Evolutionary conservation across 2,888 invertebrate species (phyloP).

Genomic region (Harpalus rubripes): DNA sequence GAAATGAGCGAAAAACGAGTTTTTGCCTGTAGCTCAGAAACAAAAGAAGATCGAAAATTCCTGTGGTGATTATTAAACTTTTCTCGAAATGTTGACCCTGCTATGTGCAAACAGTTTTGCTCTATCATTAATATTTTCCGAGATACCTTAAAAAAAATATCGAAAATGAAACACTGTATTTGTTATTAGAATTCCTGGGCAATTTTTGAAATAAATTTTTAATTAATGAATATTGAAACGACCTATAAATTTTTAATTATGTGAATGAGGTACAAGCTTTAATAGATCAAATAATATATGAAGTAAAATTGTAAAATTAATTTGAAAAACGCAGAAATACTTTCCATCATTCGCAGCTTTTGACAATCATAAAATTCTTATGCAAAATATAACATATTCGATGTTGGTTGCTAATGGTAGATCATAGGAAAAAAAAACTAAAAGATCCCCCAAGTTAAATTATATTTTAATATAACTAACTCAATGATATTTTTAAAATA

Average conservation of each 20-base stretch:
- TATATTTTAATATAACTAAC: conserved; percentile 66
- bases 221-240: no score
- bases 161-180: no score
- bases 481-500: conserved; percentile 66
- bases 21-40: no score
- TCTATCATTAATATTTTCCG: no score
- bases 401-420: conserved; percentile 52
- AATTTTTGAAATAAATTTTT: no score
- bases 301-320: conserved; percentile 16
- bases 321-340: conserved; percentile 2
- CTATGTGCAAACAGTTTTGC: no score
- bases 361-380: conserved; percentile 67
- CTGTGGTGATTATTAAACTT: no score
- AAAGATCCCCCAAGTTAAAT: conserved; percentile 58
- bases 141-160: no score
- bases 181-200: no score
- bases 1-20: no score
- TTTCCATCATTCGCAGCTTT: conserved; percentile 60
- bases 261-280: conserved; percentile 51
- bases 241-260: not conserved
- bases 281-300: conserved; percentile 37
- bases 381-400: conserved; percentile 51
- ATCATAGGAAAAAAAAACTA: conserved; percentile 30
- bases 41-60: no score
- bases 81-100: no score